Percentiles rank a stretch among this genome's conserved stretches.
Conservation (phyloP, 2,113 vertebrate genomes). For the Myiozetetes cayanensis region DNA sequence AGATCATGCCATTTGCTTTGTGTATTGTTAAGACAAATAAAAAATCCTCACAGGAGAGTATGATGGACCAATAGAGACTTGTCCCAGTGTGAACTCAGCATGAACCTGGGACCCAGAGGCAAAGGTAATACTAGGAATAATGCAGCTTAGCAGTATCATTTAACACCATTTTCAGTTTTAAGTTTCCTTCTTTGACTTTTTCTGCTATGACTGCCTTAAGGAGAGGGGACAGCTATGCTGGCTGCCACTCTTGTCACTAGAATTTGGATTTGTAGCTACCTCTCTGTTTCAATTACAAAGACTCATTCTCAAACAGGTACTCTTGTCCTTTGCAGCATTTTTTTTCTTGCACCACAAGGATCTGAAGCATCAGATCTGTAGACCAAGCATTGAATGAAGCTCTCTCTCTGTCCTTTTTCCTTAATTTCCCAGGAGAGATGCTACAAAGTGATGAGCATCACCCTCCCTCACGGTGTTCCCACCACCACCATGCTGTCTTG, state of each 20-base stretch:
- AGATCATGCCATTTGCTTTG: not conserved
- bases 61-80: not conserved
- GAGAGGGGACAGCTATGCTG: not conserved
- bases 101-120: not conserved
- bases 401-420: not conserved
- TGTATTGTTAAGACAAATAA: not conserved
- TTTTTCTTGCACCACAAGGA: not conserved
- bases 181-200: not conserved
- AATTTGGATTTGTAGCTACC: not conserved
- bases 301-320: not conserved
- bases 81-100: not conserved
- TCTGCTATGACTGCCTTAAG: rapidly evolving
- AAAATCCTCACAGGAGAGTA: not conserved
- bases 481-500: rapidly evolving
- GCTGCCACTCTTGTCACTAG: not conserved
- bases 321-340: not conserved
- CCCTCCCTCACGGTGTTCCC: rapidly evolving
- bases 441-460: rapidly evolving
- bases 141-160: not conserved
- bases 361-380: not conserved
- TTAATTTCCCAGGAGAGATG: not conserved
- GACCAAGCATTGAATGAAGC: not conserved
- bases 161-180: not conserved
- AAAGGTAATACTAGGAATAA: not conserved
- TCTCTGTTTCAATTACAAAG: not conserved